Evolutionary conservation across 2,888 invertebrate species (phyloP).

Genomic region (Lysandra coridon): DNA sequence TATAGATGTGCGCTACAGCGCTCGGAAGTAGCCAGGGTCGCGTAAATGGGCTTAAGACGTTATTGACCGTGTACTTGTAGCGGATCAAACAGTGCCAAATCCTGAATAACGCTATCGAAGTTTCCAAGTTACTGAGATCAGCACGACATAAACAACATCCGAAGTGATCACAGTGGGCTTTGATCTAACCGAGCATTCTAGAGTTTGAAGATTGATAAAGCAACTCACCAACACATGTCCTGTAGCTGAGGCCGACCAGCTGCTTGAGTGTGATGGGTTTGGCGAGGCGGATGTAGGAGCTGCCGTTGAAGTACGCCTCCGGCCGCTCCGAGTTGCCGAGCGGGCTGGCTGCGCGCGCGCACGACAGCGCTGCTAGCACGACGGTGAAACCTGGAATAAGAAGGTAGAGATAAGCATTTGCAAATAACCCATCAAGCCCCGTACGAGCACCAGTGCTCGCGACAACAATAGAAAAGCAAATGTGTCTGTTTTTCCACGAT

Average conservation of each 20-base stretch:
- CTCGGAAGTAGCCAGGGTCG: not conserved
- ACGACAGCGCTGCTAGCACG: constrained; percentile 46
- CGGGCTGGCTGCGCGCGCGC: constrained; percentile 54
- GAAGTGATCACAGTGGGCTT: not conserved
- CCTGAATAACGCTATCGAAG: not conserved
- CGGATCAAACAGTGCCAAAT: not conserved
- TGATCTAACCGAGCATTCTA: not conserved
- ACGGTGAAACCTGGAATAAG: constrained; percentile 47
- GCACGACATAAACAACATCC: not conserved
- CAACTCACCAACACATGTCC: constrained; percentile 87
- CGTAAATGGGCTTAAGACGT: not conserved
- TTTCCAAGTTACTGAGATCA: not conserved
- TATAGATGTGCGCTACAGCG: not conserved
- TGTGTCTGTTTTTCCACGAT: too few species aligned
- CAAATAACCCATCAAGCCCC: too few species aligned
- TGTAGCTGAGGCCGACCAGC: constrained; percentile 90
- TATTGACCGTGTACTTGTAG: not conserved
- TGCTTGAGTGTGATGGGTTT: constrained; percentile 88
- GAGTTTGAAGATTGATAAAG: not conserved
- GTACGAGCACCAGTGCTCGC: too few species aligned
- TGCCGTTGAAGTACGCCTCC: constrained; percentile 92
- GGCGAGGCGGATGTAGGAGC: constrained; percentile 86
- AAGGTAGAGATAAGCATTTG: not conserved
- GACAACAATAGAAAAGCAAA: too few species aligned
- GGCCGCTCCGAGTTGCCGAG: constrained; percentile 82